Evolutionary conservation across 2,113 vertebrate species (phyloP).

Genomic region (Macroglossus sobrinus): DNA sequence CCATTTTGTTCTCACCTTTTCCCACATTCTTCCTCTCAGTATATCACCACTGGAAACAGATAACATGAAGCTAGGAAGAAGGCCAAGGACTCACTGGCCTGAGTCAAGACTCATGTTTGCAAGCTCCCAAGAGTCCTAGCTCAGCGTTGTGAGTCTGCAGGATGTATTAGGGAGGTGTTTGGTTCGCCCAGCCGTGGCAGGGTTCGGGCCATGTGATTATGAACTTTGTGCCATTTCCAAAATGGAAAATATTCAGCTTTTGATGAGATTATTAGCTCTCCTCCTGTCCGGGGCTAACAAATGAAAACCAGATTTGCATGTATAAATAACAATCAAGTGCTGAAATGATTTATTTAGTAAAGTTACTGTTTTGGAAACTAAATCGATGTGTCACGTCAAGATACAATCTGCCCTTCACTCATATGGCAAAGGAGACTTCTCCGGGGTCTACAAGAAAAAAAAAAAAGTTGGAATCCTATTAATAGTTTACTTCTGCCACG

Average conservation of each 20-base stretch:
- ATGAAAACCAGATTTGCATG: constrained; percentile 75
- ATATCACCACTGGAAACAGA: neutral
- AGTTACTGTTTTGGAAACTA: constrained; percentile 74
- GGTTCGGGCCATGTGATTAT: constrained; percentile 12
- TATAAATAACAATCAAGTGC: constrained; percentile 73
- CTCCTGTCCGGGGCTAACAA: constrained; percentile 65
- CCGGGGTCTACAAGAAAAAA: constrained; percentile 57
- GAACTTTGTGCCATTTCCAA: constrained; percentile 54
- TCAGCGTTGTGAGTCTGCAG: neutral
- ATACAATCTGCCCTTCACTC: constrained; percentile 71
- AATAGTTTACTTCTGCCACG: constrained; percentile 71
- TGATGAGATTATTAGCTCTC: constrained; percentile 68
- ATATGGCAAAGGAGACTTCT: constrained; percentile 70
- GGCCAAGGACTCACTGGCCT: neutral
- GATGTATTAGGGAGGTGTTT: constrained; percentile 5
- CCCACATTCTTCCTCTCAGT: neutral
- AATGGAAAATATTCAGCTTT: constrained; percentile 60
- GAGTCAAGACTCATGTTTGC: neutral
- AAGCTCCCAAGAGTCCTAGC: neutral
- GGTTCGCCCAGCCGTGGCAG: neutral
- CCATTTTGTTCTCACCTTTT: neutral
- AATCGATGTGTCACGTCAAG: constrained; percentile 55
- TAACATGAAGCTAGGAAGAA: neutral
- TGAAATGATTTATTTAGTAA: constrained; percentile 76
- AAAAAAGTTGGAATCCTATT: constrained; percentile 70